Conservation (phyloP, 2,797 vertebrate species). For the Pangasius macronema region DNA sequence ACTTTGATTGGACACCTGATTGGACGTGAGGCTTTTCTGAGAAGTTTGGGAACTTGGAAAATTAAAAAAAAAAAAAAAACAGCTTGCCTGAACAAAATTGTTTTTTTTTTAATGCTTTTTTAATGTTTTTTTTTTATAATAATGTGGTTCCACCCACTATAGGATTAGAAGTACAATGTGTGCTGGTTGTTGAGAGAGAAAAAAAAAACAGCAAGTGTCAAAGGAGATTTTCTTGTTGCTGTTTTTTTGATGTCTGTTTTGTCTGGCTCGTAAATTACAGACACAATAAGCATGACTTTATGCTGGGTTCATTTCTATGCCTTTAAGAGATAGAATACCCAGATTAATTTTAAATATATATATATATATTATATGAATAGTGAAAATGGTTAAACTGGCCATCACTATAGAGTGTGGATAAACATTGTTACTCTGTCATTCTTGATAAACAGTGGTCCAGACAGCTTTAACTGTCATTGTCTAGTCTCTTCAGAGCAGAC, state of each 20-base stretch:
- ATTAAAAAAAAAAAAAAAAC: too few relatives aligned
- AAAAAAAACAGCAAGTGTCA: too few relatives aligned
- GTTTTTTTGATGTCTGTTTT: background rate
- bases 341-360: background rate
- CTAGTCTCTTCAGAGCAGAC: slow-evolving; percentile 24
- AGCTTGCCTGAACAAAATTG: too few relatives aligned
- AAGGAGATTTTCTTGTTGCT: background rate
- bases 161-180: background rate
- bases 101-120: too few relatives aligned
- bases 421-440: background rate
- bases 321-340: background rate
- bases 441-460: slow-evolving; percentile 2
- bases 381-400: background rate
- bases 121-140: too few relatives aligned
- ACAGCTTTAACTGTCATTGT: slow-evolving; percentile 37
- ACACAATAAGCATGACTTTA: background rate
- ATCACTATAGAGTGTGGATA: background rate
- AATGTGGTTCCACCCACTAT: background rate
- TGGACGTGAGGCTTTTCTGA: too few relatives aligned
- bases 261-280: background rate
- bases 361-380: background rate
- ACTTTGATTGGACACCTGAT: background rate
- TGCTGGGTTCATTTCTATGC: background rate
- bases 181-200: too few relatives aligned
- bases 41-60: too few relatives aligned